phyloP scores from a whole-genome alignment of 2,888 invertebrate species.

The Lysandra bellargus region DNA sequence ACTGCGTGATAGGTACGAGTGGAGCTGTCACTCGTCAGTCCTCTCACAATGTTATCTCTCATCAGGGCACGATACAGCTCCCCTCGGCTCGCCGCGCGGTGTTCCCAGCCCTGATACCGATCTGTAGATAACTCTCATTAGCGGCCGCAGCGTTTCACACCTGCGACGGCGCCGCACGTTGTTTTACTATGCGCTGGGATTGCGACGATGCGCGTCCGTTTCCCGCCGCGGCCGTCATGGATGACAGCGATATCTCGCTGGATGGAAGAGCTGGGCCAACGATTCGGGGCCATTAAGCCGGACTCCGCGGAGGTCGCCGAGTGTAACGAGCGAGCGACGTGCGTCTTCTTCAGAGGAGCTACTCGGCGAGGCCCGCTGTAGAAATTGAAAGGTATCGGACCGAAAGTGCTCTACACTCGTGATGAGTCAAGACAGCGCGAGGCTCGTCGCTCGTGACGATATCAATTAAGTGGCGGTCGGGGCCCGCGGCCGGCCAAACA shows the following conservation, averaged over 20 bases:
- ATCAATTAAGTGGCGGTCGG: background rate
- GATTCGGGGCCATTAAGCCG: background rate
- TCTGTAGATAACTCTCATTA: background rate
- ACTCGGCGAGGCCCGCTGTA: background rate
- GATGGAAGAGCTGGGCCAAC: background rate
- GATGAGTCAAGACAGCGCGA: background rate
- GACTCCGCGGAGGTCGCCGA: background rate
- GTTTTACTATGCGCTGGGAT: no score
- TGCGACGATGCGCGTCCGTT: background rate
- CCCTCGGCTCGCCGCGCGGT: background rate
- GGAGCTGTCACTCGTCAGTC: background rate
- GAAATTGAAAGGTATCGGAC: background rate
- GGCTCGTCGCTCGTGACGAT: background rate
- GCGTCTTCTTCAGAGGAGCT: background rate
- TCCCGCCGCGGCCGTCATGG: background rate
- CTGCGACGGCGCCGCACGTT: background rate
- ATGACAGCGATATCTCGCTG: background rate
- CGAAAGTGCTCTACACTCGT: background rate
- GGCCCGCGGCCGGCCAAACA: background rate
- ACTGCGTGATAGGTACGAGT: background rate
- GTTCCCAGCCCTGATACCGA: background rate
- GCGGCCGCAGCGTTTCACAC: background rate
- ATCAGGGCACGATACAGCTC: background rate
- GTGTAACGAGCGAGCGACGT: background rate
- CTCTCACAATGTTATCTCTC: background rate